Evolutionary conservation across 2,888 invertebrate species (phyloP), one percentile per base, ranked within the genome.

Genomic region (Acleris emargana): DNA sequence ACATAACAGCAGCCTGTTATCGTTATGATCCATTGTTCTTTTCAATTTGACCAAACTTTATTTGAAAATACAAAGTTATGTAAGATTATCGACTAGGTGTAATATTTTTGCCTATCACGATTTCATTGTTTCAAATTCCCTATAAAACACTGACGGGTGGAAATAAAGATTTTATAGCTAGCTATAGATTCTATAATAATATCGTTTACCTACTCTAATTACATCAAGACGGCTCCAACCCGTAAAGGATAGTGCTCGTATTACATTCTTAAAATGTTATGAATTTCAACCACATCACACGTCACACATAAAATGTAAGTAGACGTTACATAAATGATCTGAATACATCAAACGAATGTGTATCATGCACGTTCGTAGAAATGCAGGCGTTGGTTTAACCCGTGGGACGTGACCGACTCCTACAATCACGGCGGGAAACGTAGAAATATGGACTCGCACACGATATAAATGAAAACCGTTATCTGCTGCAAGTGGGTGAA

Each of bases 341-440:
- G 55, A 6, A 45, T 45, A 20, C 64, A 64, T 64, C 64, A 64
- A 64, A 64, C 64, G 59, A 54, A 59, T 50, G 49, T 43, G 47
- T 62, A 17, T 50, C 22, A 58, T 38, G 47, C 50, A 50, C 54
- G 54, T 83, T 81, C 83, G 74, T 61, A 73, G 84, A 82, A 85
- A 68, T 62, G 67, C 73, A 67, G 76, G 61, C 77, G 76, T 75
- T 75, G 75, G 75, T 76, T 75, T 77, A 78, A 75, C 75, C 70
- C 52, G 62, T 58, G 58, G 58, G 80, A 77, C 74, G 77, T 68
- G 67, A 68, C 70, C 52, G 72, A 74, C 68, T 74, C 73, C 71
- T 74, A 81, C 76, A 80, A 79, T 76, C 74, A 73, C 32, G 70
- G 72, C 73, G 70, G 73, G 73, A 73, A 74, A 73, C 68, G 67